These are phyloP conservation scores for Nasonia vitripennis DNA, from an alignment of 1,140 invertebrate species.

Conservation along the genomic window DNA sequence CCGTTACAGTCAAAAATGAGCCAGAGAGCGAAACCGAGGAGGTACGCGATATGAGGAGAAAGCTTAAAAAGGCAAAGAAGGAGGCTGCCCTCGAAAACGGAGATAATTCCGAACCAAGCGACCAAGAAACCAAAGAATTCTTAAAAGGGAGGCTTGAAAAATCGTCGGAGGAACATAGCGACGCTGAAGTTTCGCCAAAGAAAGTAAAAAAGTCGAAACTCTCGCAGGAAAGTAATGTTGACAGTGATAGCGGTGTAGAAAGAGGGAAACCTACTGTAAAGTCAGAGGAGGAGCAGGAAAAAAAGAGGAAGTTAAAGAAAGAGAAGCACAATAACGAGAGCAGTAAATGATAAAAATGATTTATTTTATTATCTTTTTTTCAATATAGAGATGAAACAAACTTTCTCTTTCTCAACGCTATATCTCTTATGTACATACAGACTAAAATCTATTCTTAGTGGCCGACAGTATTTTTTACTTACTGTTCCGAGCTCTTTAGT, in stretches of 20 bases:
- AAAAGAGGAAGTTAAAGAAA: neutral
- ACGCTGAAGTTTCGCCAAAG: neutral
- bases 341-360: conserved; percentile 30
- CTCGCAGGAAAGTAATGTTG: neutral
- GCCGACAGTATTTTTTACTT: conserved; percentile 14
- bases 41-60: neutral
- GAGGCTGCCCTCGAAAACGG: neutral
- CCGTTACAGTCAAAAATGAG: conserved; percentile 49
- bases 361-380: conserved; percentile 7
- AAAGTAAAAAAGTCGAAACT: neutral
- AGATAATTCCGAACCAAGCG: neutral
- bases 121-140: too few relatives aligned
- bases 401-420: neutral
- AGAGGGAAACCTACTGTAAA: neutral
- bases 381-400: conserved; percentile 16
- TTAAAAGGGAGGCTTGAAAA: neutral
- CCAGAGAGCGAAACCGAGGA: conserved; percentile 19
- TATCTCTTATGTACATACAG: conserved; percentile 36
- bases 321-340: conserved; percentile 1
- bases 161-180: neutral
- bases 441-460: neutral
- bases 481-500: neutral
- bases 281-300: neutral
- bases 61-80: conserved; percentile 6
- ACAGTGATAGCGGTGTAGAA: neutral